phyloP scores from a whole-genome alignment of 2,888 invertebrate genomes.

The Tinea pellionella region DNA sequence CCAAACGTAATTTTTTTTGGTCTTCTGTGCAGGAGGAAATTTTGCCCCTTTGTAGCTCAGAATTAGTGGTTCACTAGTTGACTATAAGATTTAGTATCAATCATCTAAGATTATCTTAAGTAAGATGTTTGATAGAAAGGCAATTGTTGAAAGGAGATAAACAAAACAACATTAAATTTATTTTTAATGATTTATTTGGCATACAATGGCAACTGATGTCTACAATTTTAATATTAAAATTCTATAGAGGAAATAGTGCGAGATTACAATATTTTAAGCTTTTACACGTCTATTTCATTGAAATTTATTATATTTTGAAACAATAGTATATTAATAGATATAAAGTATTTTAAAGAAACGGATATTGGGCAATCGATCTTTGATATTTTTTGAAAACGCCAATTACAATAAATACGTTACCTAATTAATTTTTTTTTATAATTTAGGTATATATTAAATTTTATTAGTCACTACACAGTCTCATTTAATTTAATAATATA shows the following conservation, averaged over 20 bases:
- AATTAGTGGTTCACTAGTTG: no score
- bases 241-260: background rate
- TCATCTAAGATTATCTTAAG: no score
- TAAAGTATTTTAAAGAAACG: background rate
- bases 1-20: no score
- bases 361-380: background rate
- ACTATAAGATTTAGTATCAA: no score
- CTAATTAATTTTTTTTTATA: conserved; percentile 1
- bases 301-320: background rate
- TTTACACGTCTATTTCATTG: background rate
- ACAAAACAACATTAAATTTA: background rate
- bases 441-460: background rate
- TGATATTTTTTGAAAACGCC: background rate
- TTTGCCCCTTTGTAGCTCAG: no score
- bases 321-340: background rate
- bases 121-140: no score
- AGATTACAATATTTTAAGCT: background rate
- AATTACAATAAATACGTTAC: background rate
- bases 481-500: conserved; percentile 3
- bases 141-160: background rate
- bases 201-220: conserved; percentile 3
- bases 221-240: conserved; percentile 1
- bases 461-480: background rate
- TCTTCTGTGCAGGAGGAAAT: no score
- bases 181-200: conserved; percentile 8